Percentiles rank a stretch among this genome's conserved stretches.
These are phyloP conservation scores for Burhinus bistriatus DNA, from an alignment of 2,113 vertebrate genomes.

Conservation along the genomic window DNA sequence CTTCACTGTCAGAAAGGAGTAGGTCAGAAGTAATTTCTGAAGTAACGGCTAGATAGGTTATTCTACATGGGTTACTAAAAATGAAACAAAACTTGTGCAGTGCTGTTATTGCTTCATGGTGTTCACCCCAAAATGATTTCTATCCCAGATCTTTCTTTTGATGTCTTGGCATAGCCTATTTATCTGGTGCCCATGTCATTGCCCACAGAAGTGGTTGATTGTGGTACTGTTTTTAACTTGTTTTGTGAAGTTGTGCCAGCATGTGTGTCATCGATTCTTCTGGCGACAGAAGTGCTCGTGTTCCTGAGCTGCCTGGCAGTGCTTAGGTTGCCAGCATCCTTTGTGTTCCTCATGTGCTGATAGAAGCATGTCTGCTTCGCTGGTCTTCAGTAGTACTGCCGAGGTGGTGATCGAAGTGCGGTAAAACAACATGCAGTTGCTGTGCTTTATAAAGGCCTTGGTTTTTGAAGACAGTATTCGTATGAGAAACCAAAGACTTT, in stretches of 20 bases:
- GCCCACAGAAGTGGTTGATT: background rate
- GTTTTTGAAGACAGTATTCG: background rate
- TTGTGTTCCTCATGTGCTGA: background rate
- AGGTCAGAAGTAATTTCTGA: background rate
- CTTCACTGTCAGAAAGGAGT: no score
- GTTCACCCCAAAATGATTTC: background rate
- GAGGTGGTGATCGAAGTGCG: fast-evolving
- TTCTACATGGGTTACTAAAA: background rate
- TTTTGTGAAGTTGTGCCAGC: background rate
- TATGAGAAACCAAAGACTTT: background rate
- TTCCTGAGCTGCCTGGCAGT: background rate
- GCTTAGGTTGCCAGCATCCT: no score
- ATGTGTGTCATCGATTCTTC: background rate
- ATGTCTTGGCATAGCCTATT: background rate
- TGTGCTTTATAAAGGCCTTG: background rate
- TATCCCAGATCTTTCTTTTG: background rate
- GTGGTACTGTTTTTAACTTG: background rate
- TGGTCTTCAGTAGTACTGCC: background rate
- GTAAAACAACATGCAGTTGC: background rate
- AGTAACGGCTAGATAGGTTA: background rate
- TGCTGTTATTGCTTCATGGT: background rate
- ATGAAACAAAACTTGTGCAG: background rate
- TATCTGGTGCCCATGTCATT: background rate
- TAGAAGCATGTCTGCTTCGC: background rate
- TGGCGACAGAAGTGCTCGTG: background rate